These are phyloP conservation scores for Halocynthia aurantium DNA, from an alignment of 23 tunicate genomes.

Conservation along the genomic window DNA sequence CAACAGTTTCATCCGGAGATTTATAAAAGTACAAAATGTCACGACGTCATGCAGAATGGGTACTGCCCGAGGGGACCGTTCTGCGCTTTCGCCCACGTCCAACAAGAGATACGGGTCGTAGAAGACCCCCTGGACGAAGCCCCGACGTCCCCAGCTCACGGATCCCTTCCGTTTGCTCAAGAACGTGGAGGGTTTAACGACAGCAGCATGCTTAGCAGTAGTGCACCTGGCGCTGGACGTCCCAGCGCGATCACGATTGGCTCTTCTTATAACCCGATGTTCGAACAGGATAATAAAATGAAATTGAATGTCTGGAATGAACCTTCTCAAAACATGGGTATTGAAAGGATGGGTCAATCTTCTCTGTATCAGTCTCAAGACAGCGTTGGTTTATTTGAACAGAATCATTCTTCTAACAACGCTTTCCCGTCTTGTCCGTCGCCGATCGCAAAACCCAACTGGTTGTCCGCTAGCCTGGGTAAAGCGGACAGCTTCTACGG, in stretches of 20 bases:
- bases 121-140: slow-evolving; percentile 38
- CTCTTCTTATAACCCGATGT: not conserved
- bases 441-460: slow-evolving; percentile 41
- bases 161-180: not conserved
- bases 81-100: slow-evolving; percentile 99
- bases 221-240: slow-evolving; percentile 22
- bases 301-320: slow-evolving; percentile 1
- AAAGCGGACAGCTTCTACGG: slow-evolving; percentile 24
- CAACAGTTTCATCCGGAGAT: slow-evolving; percentile 99
- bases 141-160: not conserved
- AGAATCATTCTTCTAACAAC: slow-evolving; percentile 14
- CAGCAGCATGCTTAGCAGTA: not conserved
- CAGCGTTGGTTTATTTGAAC: not conserved
- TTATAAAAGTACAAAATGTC: slow-evolving; percentile 98
- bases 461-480: slow-evolving; percentile 14
- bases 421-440: slow-evolving; percentile 60
- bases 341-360: not conserved
- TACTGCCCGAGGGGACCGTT: slow-evolving; percentile 99
- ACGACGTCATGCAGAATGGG: slow-evolving; percentile 96
- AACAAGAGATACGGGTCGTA: slow-evolving; percentile 75
- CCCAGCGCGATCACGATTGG: not conserved
- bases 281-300: no score
- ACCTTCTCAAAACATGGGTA: not conserved
- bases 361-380: not conserved
- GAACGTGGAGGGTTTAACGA: not conserved